phyloP scores from a whole-genome alignment of 2,888 invertebrate genomes.

The Fissipunctia ypsillon region DNA sequence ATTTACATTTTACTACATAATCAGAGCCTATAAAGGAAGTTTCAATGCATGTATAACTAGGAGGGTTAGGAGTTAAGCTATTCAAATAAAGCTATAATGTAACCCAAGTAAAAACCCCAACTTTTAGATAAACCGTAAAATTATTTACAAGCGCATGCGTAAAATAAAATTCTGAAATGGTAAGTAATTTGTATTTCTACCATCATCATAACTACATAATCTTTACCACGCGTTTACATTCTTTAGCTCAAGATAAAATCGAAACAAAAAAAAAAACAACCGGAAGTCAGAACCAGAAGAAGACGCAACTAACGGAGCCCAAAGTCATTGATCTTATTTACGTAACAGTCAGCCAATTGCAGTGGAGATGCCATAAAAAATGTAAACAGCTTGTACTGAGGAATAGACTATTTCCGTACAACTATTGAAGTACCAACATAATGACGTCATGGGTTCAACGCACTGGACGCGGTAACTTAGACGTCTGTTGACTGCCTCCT shows the following conservation, averaged over 20 bases:
- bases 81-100: conserved; percentile 16
- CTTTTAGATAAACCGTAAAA: neutral
- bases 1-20: conserved; percentile 31
- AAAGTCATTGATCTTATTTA: conserved; percentile 74
- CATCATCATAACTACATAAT: neutral
- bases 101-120: neutral
- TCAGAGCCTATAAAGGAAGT: conserved; percentile 37
- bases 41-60: conserved; percentile 12
- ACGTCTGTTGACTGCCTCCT: conserved; percentile 34
- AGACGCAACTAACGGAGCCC: conserved; percentile 23
- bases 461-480: conserved; percentile 52
- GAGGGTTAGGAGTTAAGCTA: neutral
- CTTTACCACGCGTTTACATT: neutral
- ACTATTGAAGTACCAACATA: conserved; percentile 28
- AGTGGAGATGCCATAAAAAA: conserved; percentile 75
- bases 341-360: conserved; percentile 65
- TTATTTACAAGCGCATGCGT: neutral
- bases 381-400: conserved; percentile 73
- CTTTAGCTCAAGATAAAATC: conserved; percentile 7
- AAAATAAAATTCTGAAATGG: neutral
- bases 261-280: conserved; percentile 32
- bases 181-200: neutral
- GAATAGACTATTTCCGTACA: conserved; percentile 38
- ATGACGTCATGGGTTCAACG: conserved; percentile 72
- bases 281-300: conserved; percentile 27